Base-by-base conservation (phyloP, 2,113 vertebrate genomes). In the Malurus cyaneus region DNA sequence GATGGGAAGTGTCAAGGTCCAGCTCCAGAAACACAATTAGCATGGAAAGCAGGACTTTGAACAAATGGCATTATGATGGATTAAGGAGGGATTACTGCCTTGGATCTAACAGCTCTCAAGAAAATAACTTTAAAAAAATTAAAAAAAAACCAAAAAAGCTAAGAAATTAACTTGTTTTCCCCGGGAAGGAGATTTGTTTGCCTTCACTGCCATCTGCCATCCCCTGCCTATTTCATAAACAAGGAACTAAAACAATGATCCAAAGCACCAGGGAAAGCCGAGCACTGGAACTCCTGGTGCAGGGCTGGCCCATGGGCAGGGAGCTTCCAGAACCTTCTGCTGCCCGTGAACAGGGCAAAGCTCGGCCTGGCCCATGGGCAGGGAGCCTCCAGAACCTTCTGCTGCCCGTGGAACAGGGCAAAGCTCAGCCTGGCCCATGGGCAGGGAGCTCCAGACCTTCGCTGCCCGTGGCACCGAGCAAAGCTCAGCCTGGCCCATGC, bases 11-110 rank as follows among this genome's bases (percentile, higher is more conserved):
- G 88, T 94, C 95, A 76, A 36, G 86, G 72, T 95, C 92, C 87
- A 74, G 62, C 83, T 92, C 82, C 71, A 91, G 90, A 85, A 94
- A 80, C 77, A 86, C 96, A 97, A 95, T 97, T 96, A 96, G 93
- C 92, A 85, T 66, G 52, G 94, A 83, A 86, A 96, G 89, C 53
- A 72, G 94, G 80, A 66, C 86, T 92, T 93, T 88, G 69, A 86
- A 77, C 93, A 93, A 96, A 96, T 80, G 79, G 95, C 91, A 96
- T 97, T 96, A 93, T 54, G 87, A 81, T 62, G 96, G 97, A 97
- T 97, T 97, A 96, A 78, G 79, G 67, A 69, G 81, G 94, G 97
- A 96, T 96, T 96, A 96, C 76, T 46, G 77, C 56, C 71, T 79
- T 72, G 90, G 80, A 92, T 86, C 84, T 89, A 79, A 88, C 66